Percentiles rank a stretch among this genome's conserved stretches.
These are phyloP conservation scores for Siphamia tubifer DNA, from an alignment of 2,113 vertebrate species.

Conservation along the genomic window DNA sequence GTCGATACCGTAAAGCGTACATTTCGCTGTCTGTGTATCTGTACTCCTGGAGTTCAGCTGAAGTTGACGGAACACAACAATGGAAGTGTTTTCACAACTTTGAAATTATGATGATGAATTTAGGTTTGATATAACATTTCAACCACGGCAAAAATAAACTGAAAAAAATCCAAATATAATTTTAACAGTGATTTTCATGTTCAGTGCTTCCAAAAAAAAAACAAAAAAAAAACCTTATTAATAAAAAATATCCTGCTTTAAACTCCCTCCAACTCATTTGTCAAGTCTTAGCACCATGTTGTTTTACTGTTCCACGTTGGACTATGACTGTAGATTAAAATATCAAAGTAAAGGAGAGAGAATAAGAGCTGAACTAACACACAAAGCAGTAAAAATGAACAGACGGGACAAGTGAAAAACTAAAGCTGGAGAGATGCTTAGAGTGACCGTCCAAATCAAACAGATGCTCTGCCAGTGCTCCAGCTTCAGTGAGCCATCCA, in stretches of 20 bases:
- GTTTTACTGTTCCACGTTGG: conserved; percentile 32
- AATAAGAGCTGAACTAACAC: conserved; percentile 38
- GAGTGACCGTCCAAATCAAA: conserved; percentile 68
- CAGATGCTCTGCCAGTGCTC: conserved; percentile 64
- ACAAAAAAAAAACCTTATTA: not conserved
- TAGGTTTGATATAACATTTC: not conserved
- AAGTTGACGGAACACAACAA: not conserved
- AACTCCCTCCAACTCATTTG: conserved; percentile 19
- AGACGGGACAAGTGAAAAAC: conserved; percentile 38
- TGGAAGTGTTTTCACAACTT: too few species aligned
- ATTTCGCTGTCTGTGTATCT: conserved; percentile 5
- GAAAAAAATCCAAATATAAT: too few species aligned
- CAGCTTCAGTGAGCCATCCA: conserved; percentile 47
- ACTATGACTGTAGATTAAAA: conserved; percentile 27
- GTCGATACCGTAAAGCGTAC: conserved; percentile 24
- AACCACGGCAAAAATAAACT: not conserved
- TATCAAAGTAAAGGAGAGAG: conserved; percentile 35
- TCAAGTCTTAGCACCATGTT: not conserved
- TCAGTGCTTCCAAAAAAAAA: too few species aligned
- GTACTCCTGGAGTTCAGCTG: conserved; percentile 19
- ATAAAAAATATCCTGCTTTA: not conserved
- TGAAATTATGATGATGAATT: not conserved
- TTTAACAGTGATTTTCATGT: too few species aligned
- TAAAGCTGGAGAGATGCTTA: conserved; percentile 58
- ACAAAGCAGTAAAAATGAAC: conserved; percentile 32